A percentile compares a stretch with the other conserved stretches of the same genome.
Evolutionary conservation across 2,888 invertebrate species (phyloP).

Genomic region (Eurytoma adleriae): DNA sequence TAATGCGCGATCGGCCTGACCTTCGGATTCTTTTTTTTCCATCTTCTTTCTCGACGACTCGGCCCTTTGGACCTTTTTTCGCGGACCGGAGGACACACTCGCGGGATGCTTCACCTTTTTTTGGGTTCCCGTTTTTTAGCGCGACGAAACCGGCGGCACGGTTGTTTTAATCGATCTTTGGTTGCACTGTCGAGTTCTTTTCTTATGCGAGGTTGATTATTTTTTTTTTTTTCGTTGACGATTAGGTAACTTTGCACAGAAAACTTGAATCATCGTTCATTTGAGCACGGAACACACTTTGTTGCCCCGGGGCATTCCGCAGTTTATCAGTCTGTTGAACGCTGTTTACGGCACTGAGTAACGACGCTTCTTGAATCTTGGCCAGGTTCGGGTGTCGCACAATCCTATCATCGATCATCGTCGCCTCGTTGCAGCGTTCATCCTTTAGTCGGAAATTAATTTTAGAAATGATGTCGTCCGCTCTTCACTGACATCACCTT

Average conservation of each 20-base stretch:
- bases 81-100: conserved; percentile 1
- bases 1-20: conserved; percentile 59
- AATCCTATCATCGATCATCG: conserved; percentile 14
- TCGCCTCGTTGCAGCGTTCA: conserved; percentile 17
- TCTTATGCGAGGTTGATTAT: background rate
- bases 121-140: background rate
- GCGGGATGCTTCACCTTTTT: background rate
- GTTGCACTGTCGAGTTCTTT: background rate
- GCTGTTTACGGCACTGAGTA: conserved; percentile 6
- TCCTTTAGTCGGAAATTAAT: conserved; percentile 27
- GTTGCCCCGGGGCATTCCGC: background rate
- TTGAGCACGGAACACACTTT: conserved; percentile 35
- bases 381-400: conserved; percentile 20
- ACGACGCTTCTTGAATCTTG: conserved; percentile 14
- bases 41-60: background rate
- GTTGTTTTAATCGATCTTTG: background rate
- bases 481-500: conserved; percentile 23
- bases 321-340: background rate
- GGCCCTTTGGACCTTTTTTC: background rate
- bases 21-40: conserved; percentile 24
- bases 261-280: conserved; percentile 9
- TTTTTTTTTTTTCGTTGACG: background rate
- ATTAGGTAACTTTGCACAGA: conserved; percentile 30
- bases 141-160: background rate
- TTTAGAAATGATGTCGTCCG: conserved; percentile 47